These are phyloP conservation scores for Spermophilus dauricus DNA, from an alignment of 2,113 vertebrate species.

Conservation along the genomic window DNA sequence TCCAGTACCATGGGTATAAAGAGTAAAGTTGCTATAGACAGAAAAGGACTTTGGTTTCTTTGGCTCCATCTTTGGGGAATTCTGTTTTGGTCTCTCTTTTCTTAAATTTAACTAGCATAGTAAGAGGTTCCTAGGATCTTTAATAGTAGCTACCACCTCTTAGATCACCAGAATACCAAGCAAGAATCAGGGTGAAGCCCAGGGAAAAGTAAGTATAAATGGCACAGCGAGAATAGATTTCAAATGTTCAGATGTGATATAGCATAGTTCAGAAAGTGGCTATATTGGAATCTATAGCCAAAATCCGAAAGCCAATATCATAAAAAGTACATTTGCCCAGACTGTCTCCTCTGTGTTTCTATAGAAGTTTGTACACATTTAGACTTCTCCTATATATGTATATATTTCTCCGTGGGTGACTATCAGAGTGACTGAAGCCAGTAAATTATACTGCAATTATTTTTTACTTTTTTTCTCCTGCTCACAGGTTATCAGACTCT, in stretches of 20 bases:
- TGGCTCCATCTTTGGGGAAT: conserved; percentile 23
- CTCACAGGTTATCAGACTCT: neutral
- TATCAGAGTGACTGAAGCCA: conserved; percentile 16
- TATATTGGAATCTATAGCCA: conserved; percentile 8
- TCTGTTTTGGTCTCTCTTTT: conserved; percentile 21
- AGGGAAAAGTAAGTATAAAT: conserved; percentile 18
- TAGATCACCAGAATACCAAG: conserved; percentile 43
- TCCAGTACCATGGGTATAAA: neutral
- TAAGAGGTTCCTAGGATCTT: conserved; percentile 42
- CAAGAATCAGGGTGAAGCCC: neutral
- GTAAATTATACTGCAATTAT: conserved; percentile 12
- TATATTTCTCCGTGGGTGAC: neutral
- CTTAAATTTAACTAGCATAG: neutral
- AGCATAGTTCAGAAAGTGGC: neutral
- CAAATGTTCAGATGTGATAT: conserved; percentile 38
- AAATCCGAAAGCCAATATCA: conserved; percentile 38
- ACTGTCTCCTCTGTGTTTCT: conserved; percentile 2
- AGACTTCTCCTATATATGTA: neutral
- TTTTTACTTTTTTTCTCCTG: conserved; percentile 22
- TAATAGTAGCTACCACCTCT: neutral
- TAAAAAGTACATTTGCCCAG: conserved; percentile 20
- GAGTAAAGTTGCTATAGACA: neutral
- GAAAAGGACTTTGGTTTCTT: conserved; percentile 30
- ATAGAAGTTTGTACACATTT: conserved; percentile 29
- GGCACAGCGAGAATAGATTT: neutral